Percentiles rank a stretch among this genome's conserved stretches.
These are phyloP conservation scores for Sylvilagus floridanus DNA, from an alignment of 2,797 vertebrate genomes.

Conservation along the genomic window DNA sequence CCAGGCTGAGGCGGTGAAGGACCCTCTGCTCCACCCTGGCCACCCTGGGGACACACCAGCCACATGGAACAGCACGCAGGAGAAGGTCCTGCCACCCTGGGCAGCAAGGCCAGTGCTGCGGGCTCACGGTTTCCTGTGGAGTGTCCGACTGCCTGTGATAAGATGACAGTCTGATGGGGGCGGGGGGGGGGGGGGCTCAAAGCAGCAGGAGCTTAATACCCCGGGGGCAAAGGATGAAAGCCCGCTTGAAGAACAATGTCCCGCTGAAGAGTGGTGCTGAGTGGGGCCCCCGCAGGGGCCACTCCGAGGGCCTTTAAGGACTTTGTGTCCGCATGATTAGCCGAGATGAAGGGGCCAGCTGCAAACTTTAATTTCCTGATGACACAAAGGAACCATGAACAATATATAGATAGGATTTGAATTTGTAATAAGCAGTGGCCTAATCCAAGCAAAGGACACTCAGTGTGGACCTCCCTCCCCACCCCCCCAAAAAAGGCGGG, in stretches of 20 bases:
- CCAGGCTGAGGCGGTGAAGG: background rate
- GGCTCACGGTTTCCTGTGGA: background rate
- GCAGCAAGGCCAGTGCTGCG: background rate
- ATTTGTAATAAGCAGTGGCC: slow-evolving; percentile 83
- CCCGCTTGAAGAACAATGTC: slow-evolving; percentile 86
- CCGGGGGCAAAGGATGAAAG: slow-evolving; percentile 84
- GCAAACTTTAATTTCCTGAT: slow-evolving; percentile 91
- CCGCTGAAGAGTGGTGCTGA: slow-evolving; percentile 83
- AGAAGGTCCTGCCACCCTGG: slow-evolving; percentile 19
- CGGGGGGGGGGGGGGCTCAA: slow-evolving; percentile 71
- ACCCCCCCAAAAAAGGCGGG: slow-evolving; percentile 28
- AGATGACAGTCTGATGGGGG: slow-evolving; percentile 81
- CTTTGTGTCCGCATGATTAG: slow-evolving; percentile 89
- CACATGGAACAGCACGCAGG: background rate
- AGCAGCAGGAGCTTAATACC: slow-evolving; percentile 86
- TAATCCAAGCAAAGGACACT: slow-evolving; percentile 83
- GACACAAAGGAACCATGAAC: slow-evolving; percentile 88
- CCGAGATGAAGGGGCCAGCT: slow-evolving; percentile 90
- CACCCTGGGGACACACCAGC: background rate
- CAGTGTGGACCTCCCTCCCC: background rate
- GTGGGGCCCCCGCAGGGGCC: slow-evolving; percentile 86
- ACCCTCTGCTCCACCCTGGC: no score
- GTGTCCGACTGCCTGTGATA: slow-evolving; percentile 78
- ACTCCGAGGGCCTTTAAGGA: slow-evolving; percentile 86
- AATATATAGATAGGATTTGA: slow-evolving; percentile 88